Percentiles rank a stretch among this genome's conserved stretches.
Evolutionary conservation across 2,888 invertebrate genomes (phyloP).

Genomic region (Chelonus formosanus): DNA sequence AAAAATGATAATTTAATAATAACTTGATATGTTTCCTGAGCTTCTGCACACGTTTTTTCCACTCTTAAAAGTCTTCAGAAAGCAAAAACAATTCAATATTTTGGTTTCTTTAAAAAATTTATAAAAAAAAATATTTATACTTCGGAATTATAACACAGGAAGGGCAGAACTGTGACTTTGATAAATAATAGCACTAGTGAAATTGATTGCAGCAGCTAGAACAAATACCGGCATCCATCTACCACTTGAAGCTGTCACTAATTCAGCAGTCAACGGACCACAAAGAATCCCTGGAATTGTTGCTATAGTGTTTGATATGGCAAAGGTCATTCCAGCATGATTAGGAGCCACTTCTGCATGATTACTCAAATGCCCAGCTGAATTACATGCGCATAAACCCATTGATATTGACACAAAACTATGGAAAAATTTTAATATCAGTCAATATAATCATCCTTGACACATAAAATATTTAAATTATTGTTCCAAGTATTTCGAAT

Average conservation of each 20-base stretch:
- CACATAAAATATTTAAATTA: no score
- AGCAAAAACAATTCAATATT: no score
- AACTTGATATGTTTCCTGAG: no score
- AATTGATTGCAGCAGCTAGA: slow-evolving; percentile 76
- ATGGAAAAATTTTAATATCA: slow-evolving; percentile 38
- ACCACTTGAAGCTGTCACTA: slow-evolving; percentile 75
- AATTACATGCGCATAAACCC: slow-evolving; percentile 79
- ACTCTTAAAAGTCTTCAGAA: no score
- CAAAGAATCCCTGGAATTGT: slow-evolving; percentile 80
- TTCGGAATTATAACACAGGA: slow-evolving; percentile 68
- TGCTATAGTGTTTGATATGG: slow-evolving; percentile 79
- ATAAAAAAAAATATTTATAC: slow-evolving; percentile 4
- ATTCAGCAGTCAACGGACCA: slow-evolving; percentile 79
- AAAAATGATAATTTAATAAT: no score
- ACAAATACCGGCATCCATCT: slow-evolving; percentile 80
- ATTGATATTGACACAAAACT: slow-evolving; percentile 78
- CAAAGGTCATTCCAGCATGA: slow-evolving; percentile 80
- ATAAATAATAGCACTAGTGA: slow-evolving; percentile 77
- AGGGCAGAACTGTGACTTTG: slow-evolving; percentile 77
- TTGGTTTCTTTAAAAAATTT: no score
- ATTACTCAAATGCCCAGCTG: slow-evolving; percentile 79
- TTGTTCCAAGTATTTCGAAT: no score
- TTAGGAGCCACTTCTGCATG: slow-evolving; percentile 82
- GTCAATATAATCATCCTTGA: no score
- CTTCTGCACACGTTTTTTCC: no score